A percentile compares a stretch with the other conserved stretches of the same genome.
Conservation (phyloP, 2,888 invertebrate genomes). For the Coremacera marginata region DNA sequence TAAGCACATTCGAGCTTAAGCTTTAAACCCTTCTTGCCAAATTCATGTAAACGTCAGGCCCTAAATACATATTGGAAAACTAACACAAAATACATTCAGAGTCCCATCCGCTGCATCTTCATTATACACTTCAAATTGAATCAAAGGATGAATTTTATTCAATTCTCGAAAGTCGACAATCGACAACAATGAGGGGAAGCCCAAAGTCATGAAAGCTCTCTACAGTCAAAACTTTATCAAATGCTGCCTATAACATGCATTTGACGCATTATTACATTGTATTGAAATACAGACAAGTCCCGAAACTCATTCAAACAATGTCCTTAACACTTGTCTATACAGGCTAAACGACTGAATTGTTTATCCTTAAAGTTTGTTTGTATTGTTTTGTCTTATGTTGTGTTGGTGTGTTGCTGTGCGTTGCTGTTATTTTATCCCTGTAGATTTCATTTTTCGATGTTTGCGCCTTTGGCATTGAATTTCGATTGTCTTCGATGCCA, state of each 20-base stretch:
- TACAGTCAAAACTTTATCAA: constrained; percentile 62
- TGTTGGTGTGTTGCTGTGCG: constrained; percentile 39
- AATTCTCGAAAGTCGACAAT: constrained; percentile 27
- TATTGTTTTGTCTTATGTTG: constrained; percentile 50
- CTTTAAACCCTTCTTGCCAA: too few relatives aligned
- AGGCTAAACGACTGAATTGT: background rate
- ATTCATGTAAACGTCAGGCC: too few relatives aligned
- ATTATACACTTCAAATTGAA: constrained; percentile 45
- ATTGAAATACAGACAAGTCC: constrained; percentile 4
- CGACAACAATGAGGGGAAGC: background rate
- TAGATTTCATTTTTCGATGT: constrained; percentile 43
- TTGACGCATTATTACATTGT: constrained; percentile 37
- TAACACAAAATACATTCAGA: background rate
- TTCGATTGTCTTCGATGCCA: constrained; percentile 58
- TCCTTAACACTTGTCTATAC: constrained; percentile 7
- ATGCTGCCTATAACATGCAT: constrained; percentile 62
- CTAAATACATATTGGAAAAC: too few relatives aligned
- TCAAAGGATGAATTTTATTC: constrained; percentile 41
- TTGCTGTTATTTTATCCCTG: constrained; percentile 46
- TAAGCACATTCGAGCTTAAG: too few relatives aligned
- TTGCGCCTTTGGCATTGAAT: constrained; percentile 54
- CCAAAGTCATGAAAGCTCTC: too few relatives aligned
- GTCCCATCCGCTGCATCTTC: constrained; percentile 49
- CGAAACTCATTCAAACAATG: background rate
- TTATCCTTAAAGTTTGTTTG: constrained; percentile 12